Evolutionary conservation across 2,797 vertebrate genomes (phyloP).

Genomic region (Spinus olivaceus): DNA sequence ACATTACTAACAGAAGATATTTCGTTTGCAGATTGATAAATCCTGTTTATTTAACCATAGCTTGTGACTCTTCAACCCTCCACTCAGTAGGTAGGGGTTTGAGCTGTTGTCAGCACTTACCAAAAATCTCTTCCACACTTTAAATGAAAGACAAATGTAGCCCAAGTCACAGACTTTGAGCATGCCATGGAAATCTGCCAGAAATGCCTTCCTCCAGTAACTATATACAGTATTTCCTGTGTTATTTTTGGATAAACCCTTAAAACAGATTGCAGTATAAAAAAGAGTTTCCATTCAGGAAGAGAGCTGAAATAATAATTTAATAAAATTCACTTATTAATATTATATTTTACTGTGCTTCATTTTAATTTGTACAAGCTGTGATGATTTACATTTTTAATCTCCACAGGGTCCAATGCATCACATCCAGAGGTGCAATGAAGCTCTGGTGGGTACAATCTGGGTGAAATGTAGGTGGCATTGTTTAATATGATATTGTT

Average conservation of each 20-base stretch:
- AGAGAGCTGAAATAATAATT: not conserved
- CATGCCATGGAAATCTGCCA: not conserved
- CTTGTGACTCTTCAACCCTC: not conserved
- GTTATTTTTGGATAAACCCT: constrained; percentile 20
- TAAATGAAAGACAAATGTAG: constrained; percentile 16
- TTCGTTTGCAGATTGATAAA: not conserved
- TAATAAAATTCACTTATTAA: not conserved
- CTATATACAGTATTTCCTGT: constrained; percentile 11
- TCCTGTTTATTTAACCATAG: not conserved
- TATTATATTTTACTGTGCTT: not conserved
- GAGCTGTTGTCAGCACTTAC: not conserved
- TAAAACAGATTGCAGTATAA: not conserved
- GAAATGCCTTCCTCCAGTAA: not conserved
- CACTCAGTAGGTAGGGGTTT: not conserved
- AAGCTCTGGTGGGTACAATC: not conserved
- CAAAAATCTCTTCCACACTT: not conserved
- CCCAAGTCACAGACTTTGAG: not conserved
- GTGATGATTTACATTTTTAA: not conserved
- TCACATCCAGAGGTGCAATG: not conserved
- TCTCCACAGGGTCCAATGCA: not conserved
- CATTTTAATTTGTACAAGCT: not conserved
- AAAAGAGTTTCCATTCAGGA: not conserved
- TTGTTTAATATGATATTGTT: not conserved
- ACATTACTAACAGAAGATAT: not conserved
- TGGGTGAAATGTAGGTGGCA: not conserved